phyloP scores from a whole-genome alignment of 2,888 invertebrate genomes.

The Leptinotarsa tumamoca region DNA sequence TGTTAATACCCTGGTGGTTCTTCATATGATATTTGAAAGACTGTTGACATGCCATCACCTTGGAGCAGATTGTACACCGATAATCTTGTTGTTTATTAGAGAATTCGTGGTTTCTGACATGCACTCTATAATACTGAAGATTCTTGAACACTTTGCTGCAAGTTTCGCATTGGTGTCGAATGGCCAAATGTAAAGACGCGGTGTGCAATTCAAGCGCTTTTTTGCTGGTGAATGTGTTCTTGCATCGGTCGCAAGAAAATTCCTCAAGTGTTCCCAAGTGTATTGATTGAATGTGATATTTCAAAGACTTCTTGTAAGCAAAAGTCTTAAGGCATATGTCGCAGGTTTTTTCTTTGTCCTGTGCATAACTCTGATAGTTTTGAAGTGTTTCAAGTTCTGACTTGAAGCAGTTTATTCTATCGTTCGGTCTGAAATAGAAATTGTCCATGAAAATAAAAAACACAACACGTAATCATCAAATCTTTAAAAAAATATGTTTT shows the following conservation, averaged over 20 bases:
- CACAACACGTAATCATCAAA: background rate
- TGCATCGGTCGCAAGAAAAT: constrained; percentile 21
- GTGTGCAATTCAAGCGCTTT: constrained; percentile 16
- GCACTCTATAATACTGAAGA: constrained; percentile 46
- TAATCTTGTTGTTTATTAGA: constrained; percentile 38
- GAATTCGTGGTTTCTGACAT: constrained; percentile 49
- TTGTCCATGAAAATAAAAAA: background rate
- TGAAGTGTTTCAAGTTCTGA: too few relatives aligned
- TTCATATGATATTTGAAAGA: constrained; percentile 66
- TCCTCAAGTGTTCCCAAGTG: constrained; percentile 4
- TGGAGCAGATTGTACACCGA: constrained; percentile 62
- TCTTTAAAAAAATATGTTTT: too few relatives aligned
- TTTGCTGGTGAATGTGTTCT: constrained; percentile 15
- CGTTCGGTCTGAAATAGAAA: constrained; percentile 2
- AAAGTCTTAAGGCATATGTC: constrained; percentile 42
- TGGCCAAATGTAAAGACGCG: constrained; percentile 13
- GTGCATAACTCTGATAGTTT: background rate
- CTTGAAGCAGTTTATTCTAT: background rate
- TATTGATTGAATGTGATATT: constrained; percentile 23
- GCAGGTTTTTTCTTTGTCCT: constrained; percentile 23
- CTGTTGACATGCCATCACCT: constrained; percentile 56
- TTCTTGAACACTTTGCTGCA: constrained; percentile 52
- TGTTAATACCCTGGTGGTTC: constrained; percentile 25
- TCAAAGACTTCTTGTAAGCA: constrained; percentile 37
- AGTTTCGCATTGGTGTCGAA: constrained; percentile 34